Conservation (phyloP, 2,113 vertebrate genomes). For the Noctilio leporinus region DNA sequence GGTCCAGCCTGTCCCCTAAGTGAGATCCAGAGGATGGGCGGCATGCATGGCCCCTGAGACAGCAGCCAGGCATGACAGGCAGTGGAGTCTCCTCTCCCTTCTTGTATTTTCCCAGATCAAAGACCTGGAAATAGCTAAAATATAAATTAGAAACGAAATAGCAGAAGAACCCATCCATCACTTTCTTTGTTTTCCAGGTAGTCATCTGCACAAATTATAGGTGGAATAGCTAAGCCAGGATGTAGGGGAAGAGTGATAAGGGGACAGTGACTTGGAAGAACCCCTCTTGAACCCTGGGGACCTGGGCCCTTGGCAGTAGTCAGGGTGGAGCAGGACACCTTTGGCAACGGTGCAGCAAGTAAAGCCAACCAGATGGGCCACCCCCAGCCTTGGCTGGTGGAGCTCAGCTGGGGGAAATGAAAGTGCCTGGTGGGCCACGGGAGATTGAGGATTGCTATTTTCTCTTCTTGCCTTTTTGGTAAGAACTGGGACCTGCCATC, state of each 20-base stretch:
- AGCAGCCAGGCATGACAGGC: not conserved
- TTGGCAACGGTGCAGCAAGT: not conserved
- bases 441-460: not conserved
- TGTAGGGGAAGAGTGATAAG: not conserved
- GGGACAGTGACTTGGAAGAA: not conserved
- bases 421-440: not conserved
- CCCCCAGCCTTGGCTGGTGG: not conserved
- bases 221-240: not conserved
- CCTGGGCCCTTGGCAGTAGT: not conserved
- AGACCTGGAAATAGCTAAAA: not conserved
- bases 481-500: not conserved
- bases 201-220: not conserved
- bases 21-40: not conserved
- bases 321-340: not conserved
- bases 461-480: not conserved
- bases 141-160: not conserved
- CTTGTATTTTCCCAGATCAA: not conserved
- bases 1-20: not conserved
- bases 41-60: not conserved
- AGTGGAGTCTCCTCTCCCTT: not conserved
- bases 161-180: not conserved
- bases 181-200: constrained; percentile 19
- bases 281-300: not conserved
- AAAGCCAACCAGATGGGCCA: not conserved
- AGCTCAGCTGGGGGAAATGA: not conserved